Conservation (phyloP, 1,140 invertebrate species). For the Sycophaga agraensis region DNA sequence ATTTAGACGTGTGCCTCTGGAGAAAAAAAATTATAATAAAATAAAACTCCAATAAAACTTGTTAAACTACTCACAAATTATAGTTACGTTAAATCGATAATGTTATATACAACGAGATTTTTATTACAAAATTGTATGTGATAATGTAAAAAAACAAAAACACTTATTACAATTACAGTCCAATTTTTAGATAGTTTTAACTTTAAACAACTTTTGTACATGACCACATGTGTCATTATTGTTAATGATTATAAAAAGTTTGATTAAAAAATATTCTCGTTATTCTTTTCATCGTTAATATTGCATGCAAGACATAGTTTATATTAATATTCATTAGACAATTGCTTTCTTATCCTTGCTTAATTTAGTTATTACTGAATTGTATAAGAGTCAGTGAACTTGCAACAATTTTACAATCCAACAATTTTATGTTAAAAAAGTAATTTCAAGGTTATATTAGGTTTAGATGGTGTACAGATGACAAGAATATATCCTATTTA, state of each 20-base stretch:
- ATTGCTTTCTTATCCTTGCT: too few species aligned
- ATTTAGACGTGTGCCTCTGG: slow-evolving; percentile 18
- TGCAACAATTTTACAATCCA: too few species aligned
- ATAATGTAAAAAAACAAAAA: slow-evolving; percentile 47
- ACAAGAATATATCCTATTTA: too few species aligned
- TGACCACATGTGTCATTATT: slow-evolving; percentile 29
- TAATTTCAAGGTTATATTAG: too few species aligned
- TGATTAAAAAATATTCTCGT: neutral
- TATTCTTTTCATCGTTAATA: too few species aligned
- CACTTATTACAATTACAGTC: slow-evolving; percentile 40
- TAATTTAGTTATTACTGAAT: too few species aligned
- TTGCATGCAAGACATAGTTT: too few species aligned
- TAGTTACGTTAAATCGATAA: slow-evolving; percentile 33
- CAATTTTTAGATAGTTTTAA: slow-evolving; percentile 38
- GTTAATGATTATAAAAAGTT: slow-evolving; percentile 23
- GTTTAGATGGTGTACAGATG: too few species aligned
- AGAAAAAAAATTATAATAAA: slow-evolving; percentile 13
- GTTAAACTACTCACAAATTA: slow-evolving; percentile 33
- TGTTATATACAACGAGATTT: slow-evolving; percentile 42
- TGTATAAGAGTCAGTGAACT: too few species aligned
- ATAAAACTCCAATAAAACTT: slow-evolving; percentile 12
- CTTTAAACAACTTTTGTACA: slow-evolving; percentile 37
- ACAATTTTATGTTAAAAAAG: too few species aligned
- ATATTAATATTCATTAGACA: too few species aligned
- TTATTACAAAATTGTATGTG: slow-evolving; percentile 44